phyloP scores from a whole-genome alignment of 2,888 invertebrate genomes.

The Drosophila meridiana region DNA sequence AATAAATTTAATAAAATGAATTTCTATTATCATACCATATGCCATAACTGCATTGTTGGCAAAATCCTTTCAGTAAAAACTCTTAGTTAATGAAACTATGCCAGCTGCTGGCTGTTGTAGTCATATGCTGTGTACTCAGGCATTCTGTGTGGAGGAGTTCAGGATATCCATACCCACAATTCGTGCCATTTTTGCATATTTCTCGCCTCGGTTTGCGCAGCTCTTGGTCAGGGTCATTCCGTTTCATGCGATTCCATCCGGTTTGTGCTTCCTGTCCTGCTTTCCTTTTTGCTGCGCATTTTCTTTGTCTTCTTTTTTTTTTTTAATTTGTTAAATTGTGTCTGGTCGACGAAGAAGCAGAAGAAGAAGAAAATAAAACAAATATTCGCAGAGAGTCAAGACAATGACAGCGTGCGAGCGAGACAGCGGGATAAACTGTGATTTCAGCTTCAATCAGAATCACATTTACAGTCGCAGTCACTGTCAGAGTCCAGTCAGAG shows the following conservation, averaged over 20 bases:
- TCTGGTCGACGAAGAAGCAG: constrained; percentile 33
- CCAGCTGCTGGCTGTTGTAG: constrained; percentile 4
- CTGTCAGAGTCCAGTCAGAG: constrained; percentile 11
- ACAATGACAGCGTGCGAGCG: constrained; percentile 17
- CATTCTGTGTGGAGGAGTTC: constrained; percentile 4
- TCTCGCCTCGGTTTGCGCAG: constrained; percentile 39
- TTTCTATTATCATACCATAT: neutral
- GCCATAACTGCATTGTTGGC: neutral
- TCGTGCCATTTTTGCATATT: constrained; percentile 39
- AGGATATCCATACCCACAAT: constrained; percentile 23
- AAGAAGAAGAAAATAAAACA: constrained; percentile 1
- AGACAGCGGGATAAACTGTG: constrained; percentile 22
- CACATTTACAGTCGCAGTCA: constrained; percentile 24
- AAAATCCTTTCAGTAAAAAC: constrained; percentile 1
- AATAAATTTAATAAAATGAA: neutral
- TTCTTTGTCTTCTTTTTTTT: constrained; percentile 15
- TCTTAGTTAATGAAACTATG: constrained; percentile 27
- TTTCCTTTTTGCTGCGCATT: constrained; percentile 21
- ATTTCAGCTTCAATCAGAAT: constrained; percentile 36
- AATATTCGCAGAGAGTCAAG: constrained; percentile 24
- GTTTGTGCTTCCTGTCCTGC: constrained; percentile 43
- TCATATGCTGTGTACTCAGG: neutral
- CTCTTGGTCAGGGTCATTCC: constrained; percentile 60
- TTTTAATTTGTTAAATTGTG: constrained; percentile 77
- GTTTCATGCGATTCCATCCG: constrained; percentile 52